Percentiles rank a stretch among this genome's conserved stretches.
These are phyloP conservation scores for Drosophila lacteicornis DNA, from an alignment of 1,140 invertebrate species.

Conservation along the genomic window DNA sequence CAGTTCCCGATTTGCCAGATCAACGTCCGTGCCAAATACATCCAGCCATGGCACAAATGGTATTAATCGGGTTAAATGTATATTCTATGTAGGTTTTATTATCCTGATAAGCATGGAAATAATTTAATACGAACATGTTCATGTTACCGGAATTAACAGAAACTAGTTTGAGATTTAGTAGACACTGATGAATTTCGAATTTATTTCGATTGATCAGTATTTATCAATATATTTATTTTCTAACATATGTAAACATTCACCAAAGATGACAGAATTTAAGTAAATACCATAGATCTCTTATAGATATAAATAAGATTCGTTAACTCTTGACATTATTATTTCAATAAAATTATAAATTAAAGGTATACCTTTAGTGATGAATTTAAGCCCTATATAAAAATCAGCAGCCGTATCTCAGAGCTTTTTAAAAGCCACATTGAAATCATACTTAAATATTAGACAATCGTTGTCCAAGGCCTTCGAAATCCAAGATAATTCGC, in stretches of 20 bases:
- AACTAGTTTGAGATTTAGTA: no score
- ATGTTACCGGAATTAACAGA: no score
- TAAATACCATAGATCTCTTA: background rate
- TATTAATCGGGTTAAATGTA: slow-evolving; percentile 1
- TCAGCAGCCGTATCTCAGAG: background rate
- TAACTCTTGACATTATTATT: no score
- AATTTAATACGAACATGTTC: background rate
- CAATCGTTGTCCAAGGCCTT: background rate
- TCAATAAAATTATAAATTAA: no score
- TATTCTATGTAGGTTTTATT: background rate
- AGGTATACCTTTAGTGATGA: no score
- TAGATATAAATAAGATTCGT: no score
- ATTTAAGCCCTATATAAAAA: background rate
- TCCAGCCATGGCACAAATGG: slow-evolving; percentile 24
- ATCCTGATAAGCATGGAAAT: background rate
- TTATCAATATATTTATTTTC: no score
- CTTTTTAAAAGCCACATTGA: no score
- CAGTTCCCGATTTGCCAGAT: slow-evolving; percentile 26
- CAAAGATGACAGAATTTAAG: background rate
- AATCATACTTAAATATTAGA: slow-evolving; percentile 2
- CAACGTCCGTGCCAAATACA: slow-evolving; percentile 15
- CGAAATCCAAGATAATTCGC: background rate
- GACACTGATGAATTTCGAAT: background rate
- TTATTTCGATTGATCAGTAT: background rate
- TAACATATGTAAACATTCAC: background rate